Evolutionary conservation across 2,797 vertebrate species (phyloP).

Genomic region (Acestrorhynchus altus): DNA sequence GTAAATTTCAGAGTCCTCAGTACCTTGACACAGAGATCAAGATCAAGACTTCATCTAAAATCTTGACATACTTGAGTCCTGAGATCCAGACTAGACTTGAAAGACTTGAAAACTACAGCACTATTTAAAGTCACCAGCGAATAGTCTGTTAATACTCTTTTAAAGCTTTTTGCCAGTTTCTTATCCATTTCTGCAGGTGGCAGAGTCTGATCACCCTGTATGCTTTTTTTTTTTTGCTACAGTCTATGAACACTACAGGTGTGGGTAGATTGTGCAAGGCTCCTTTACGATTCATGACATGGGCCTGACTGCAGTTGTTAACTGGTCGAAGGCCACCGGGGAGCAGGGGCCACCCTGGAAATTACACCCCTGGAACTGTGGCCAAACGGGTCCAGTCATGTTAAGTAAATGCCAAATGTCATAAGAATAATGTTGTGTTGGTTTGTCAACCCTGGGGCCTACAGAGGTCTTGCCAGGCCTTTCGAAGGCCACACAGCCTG

Average conservation of each 20-base stretch:
- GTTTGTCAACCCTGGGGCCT: slow-evolving; percentile 60
- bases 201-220: too few relatives aligned
- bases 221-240: background rate
- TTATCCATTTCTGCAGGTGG: too few relatives aligned
- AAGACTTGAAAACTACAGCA: too few relatives aligned
- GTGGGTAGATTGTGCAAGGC: slow-evolving; percentile 11
- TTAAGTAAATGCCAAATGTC: slow-evolving; percentile 72
- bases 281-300: slow-evolving; percentile 62
- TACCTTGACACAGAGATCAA: too few relatives aligned
- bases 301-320: slow-evolving; percentile 48
- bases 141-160: too few relatives aligned
- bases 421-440: slow-evolving; percentile 65
- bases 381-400: slow-evolving; percentile 55
- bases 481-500: slow-evolving; percentile 45
- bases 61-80: too few relatives aligned
- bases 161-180: too few relatives aligned
- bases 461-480: slow-evolving; percentile 55
- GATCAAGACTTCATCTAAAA: too few relatives aligned
- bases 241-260: background rate
- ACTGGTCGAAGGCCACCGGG: slow-evolving; percentile 57
- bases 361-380: slow-evolving; percentile 57
- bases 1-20: too few relatives aligned
- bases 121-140: too few relatives aligned
- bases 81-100: too few relatives aligned
- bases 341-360: slow-evolving; percentile 61